phyloP scores from a whole-genome alignment of 2,888 invertebrate genomes.

The Alcis repandata region DNA sequence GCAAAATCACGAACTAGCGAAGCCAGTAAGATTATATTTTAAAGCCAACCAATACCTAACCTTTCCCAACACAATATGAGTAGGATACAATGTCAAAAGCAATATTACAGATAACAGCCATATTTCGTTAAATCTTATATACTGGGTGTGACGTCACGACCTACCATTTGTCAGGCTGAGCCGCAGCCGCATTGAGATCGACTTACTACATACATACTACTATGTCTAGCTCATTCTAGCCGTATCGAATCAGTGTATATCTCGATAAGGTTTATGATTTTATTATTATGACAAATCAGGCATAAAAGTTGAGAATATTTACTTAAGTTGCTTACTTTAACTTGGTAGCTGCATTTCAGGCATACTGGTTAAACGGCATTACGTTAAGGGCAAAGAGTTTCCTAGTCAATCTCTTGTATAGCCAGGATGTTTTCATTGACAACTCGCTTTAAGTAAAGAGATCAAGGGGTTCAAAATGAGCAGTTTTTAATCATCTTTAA shows the following conservation, averaged over 20 bases:
- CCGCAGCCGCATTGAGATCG: constrained; percentile 68
- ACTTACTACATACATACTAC: constrained; percentile 59
- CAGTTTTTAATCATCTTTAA: no score
- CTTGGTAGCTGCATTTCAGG: no score
- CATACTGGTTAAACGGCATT: no score
- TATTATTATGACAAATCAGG: constrained; percentile 54
- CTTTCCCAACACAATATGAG: neutral
- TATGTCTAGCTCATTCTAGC: constrained; percentile 57
- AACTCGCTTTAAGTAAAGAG: no score
- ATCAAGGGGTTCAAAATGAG: no score
- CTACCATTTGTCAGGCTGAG: constrained; percentile 80
- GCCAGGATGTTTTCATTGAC: no score
- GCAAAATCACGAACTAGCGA: neutral
- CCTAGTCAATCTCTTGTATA: no score
- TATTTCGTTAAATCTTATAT: constrained; percentile 38
- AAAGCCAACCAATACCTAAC: neutral
- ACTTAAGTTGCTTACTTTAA: no score
- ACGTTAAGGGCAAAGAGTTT: no score
- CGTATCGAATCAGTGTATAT: constrained; percentile 72
- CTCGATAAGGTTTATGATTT: constrained; percentile 66
- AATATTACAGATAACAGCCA: constrained; percentile 11
- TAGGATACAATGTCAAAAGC: neutral
- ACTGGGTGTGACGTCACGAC: constrained; percentile 66
- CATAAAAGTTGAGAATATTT: no score
- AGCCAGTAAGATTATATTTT: no score